These are phyloP conservation scores for Nycteola revayana DNA, from an alignment of 2,888 invertebrate species.

Conservation along the genomic window DNA sequence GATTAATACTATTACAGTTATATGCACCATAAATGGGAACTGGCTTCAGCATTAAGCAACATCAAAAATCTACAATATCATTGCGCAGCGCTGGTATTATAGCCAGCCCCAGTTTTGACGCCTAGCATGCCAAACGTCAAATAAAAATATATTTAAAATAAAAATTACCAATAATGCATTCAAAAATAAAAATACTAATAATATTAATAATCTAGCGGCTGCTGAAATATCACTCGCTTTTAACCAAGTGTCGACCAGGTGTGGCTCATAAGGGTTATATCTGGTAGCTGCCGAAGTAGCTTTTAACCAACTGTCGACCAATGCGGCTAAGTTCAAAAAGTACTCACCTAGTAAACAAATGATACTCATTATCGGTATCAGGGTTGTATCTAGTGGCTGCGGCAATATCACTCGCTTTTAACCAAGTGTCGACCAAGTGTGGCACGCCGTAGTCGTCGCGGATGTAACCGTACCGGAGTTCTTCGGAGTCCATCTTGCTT, in stretches of 20 bases:
- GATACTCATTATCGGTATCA: conserved; percentile 40
- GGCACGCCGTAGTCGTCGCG: conserved; percentile 32
- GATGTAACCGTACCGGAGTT: conserved; percentile 38
- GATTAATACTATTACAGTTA: no score
- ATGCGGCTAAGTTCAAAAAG: no score
- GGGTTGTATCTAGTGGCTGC: conserved; percentile 35
- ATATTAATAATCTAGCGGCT: conserved; percentile 31
- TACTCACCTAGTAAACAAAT: conserved; percentile 46
- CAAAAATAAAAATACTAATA: no score
- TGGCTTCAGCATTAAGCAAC: no score
- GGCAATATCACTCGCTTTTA: conserved; percentile 36
- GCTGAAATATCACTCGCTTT: conserved; percentile 34
- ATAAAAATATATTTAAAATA: no score
- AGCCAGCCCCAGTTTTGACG: no score
- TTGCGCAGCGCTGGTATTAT: no score
- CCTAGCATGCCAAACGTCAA: no score
- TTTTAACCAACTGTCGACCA: conserved; percentile 44
- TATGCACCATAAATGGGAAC: no score
- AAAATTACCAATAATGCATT: no score
- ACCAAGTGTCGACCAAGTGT: conserved; percentile 45
- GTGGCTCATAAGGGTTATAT: no score
- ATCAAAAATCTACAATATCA: no score
- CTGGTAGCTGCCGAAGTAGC: conserved; percentile 21
- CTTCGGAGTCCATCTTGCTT: conserved; percentile 30
- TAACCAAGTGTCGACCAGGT: conserved; percentile 44